Base-by-base conservation (phyloP, 2,888 invertebrate species). In the Caenorhabditis wallacei region DNA sequence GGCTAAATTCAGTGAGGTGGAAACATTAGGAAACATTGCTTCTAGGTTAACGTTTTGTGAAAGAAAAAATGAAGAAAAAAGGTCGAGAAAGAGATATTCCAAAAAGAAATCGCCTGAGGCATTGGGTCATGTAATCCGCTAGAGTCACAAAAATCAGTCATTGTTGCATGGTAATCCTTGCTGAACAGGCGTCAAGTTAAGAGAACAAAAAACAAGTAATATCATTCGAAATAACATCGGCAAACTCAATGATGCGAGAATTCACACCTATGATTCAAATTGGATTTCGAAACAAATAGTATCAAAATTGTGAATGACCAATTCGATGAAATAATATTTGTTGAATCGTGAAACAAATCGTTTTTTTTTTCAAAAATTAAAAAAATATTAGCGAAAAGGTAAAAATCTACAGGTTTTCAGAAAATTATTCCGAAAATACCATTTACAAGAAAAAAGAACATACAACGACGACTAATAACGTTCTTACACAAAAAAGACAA, bases 1-100 rank as follows among this genome's bases (percentile, higher is more conserved):
- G 59, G 22, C 40, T 35, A 24, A 59, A 76, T 59, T 37, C 35
- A 76, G 51, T 76, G 68, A 76, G 43, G 76, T 76, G 68, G 76
- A 76, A 76, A 66, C 26, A 75, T 75, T 68, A 20, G 64, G 63
- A 78, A 78, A 78, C 69, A 61, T 57, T 74, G 64, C 74, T 70
- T 78, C 53, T 68, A 68, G 76, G 76, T 76, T 76, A 69, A 59
- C 68, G 57, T 75, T 37, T 48, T 46, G 46, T 35, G 20, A 18
- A 40, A 54, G 40, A 61, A 61, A 61, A 37, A 37, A 43, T 13
- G 43, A 2, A 35, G 3, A 35, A 59, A 18, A 18, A 56, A 56
- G 57, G 43, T 18, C 26, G 43, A 35, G 35, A 48, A 64, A 64
- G 48, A 64, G 64, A 64, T 64, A 64, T 64, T 64, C 64, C 26